Evolutionary conservation across 2,113 vertebrate genomes (phyloP).

Genomic region (Etheostoma spectabile): DNA sequence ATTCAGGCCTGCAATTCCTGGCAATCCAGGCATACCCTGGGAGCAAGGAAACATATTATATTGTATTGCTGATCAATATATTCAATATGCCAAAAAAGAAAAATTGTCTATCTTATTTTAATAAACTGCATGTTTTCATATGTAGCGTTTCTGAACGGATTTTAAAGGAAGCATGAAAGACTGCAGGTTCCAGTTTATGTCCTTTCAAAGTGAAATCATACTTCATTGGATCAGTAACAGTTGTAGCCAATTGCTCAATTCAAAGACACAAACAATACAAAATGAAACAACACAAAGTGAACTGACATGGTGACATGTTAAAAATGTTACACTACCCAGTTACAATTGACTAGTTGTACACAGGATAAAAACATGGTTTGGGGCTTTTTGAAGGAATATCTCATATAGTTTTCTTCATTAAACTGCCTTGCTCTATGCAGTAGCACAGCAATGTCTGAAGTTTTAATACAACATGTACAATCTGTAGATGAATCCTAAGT

Average conservation of each 20-base stretch:
- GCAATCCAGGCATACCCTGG: conserved; percentile 84
- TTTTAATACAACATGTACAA: neutral
- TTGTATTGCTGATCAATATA: neutral
- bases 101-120: neutral
- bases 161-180: neutral
- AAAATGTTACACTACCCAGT: neutral
- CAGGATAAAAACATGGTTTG: neutral
- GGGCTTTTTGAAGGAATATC: neutral
- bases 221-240: conserved; percentile 15
- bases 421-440: neutral
- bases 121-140: neutral
- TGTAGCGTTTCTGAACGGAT: neutral
- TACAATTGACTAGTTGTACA: neutral
- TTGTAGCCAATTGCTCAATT: conserved; percentile 21
- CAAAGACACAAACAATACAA: no score
- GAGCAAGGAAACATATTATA: conserved; percentile 36
- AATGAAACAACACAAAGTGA: no score
- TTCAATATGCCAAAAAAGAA: neutral
- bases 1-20: conserved; percentile 78
- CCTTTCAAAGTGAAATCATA: conserved; percentile 16
- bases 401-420: neutral
- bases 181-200: neutral
- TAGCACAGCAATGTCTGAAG: neutral
- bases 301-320: neutral
- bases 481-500: neutral